Evolutionary conservation across 1,140 invertebrate genomes (phyloP).

Genomic region (Harlomillsia oculata): DNA sequence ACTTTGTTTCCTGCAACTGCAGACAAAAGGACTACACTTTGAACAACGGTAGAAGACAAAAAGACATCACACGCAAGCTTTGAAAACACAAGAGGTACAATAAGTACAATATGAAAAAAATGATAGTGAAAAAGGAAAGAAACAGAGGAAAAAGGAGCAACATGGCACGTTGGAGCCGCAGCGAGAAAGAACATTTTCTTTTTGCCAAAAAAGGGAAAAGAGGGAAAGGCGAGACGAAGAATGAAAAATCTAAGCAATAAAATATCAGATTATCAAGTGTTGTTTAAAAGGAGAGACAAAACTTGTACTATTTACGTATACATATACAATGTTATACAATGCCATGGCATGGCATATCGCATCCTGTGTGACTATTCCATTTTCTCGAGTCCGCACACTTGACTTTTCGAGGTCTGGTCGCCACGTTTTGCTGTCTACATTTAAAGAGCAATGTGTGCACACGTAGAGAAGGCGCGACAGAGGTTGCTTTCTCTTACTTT

Average conservation of each 20-base stretch:
- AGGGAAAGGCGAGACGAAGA: slow-evolving; percentile 21
- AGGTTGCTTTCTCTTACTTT: no score
- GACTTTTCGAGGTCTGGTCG: no score
- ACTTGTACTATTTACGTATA: slow-evolving; percentile 28
- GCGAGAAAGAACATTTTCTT: no score
- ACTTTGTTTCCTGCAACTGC: no score
- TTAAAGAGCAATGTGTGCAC: no score
- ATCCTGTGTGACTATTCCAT: slow-evolving; percentile 17
- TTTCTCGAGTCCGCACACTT: no score
- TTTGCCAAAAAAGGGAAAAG: slow-evolving; percentile 7
- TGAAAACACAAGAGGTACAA: slow-evolving; percentile 14
- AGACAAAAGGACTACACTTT: no score
- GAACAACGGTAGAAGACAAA: no score
- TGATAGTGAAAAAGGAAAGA: background rate
- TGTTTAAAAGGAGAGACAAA: slow-evolving; percentile 31
- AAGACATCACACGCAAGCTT: no score
- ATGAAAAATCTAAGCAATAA: slow-evolving; percentile 34
- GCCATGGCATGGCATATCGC: slow-evolving; percentile 10
- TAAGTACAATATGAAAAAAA: background rate
- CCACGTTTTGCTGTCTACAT: no score
- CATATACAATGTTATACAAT: background rate
- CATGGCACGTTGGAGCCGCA: no score
- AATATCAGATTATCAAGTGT: slow-evolving; percentile 33
- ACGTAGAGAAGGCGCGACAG: no score
- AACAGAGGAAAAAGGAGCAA: background rate